Evolutionary conservation across 1,140 invertebrate species (phyloP).

Genomic region (Conus betulinus): DNA sequence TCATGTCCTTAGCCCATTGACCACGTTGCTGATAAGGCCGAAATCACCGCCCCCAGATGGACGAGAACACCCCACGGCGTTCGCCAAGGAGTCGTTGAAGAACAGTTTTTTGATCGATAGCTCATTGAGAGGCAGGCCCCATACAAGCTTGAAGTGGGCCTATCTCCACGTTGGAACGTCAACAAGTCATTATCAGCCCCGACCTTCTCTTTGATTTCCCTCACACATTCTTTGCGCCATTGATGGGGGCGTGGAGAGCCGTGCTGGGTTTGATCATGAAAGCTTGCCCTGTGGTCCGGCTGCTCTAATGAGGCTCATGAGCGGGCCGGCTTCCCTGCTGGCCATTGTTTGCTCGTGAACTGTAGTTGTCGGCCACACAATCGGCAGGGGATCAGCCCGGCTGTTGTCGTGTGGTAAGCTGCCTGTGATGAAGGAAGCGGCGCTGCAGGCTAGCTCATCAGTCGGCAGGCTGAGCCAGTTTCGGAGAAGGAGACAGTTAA

Average conservation of each 20-base stretch:
- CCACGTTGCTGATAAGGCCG: conserved; percentile 9
- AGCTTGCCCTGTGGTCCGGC: background rate
- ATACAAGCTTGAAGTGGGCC: conserved; percentile 9
- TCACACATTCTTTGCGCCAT: background rate
- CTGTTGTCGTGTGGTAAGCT: background rate
- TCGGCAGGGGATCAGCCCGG: background rate
- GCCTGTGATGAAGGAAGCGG: background rate
- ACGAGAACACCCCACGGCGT: background rate
- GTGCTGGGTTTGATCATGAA: too few relatives aligned
- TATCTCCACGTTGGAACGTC: conserved; percentile 3
- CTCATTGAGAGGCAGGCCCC: background rate
- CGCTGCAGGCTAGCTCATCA: background rate
- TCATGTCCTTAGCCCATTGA: background rate
- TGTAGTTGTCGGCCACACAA: background rate
- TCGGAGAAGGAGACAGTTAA: too few relatives aligned
- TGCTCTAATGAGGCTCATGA: background rate
- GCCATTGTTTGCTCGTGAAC: background rate
- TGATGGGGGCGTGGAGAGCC: background rate
- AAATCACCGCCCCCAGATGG: background rate
- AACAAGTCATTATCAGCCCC: background rate
- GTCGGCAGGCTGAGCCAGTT: background rate
- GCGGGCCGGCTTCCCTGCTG: background rate
- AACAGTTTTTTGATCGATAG: background rate
- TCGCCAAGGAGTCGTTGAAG: background rate
- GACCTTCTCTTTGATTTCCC: background rate